phyloP scores from a whole-genome alignment of 2,888 invertebrate species.

The Auanema sp. region DNA sequence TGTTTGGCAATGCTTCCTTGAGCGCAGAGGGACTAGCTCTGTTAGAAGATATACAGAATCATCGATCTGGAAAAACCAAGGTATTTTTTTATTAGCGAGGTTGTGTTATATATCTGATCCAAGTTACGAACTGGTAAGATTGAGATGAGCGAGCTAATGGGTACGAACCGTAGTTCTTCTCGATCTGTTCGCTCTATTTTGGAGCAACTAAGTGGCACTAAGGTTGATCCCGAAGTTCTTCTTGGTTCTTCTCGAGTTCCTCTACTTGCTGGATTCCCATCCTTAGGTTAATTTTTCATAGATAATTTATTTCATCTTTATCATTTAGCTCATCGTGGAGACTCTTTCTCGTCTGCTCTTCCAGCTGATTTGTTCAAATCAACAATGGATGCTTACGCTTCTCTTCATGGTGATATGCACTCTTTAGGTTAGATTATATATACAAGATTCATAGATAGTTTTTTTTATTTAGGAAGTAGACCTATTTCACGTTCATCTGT shows the following conservation, averaged over 20 bases:
- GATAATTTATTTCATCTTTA: neutral
- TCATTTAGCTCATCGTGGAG: conserved; percentile 4
- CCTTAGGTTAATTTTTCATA: neutral
- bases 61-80: no score
- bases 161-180: conserved; percentile 1
- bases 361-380: conserved; percentile 14
- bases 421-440: neutral
- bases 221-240: neutral
- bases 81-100: no score
- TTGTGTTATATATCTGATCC: neutral
- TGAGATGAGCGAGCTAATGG: conserved; percentile 14
- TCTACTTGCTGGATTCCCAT: conserved; percentile 17
- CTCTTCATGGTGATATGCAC: neutral
- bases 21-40: conserved; percentile 3
- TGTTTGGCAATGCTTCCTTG: neutral
- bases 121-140: conserved; percentile 14
- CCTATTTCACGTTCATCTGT: neutral
- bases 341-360: conserved; percentile 2
- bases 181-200: conserved; percentile 3
- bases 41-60: neutral
- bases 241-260: conserved; percentile 12
- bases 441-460: neutral
- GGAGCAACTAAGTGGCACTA: conserved; percentile 9
- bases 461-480: neutral
- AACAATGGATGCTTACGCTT: neutral